Percentiles rank a stretch among this genome's conserved stretches.
These are phyloP conservation scores for Magallana angulata DNA, from an alignment of 1,140 invertebrate genomes.

Conservation along the genomic window DNA sequence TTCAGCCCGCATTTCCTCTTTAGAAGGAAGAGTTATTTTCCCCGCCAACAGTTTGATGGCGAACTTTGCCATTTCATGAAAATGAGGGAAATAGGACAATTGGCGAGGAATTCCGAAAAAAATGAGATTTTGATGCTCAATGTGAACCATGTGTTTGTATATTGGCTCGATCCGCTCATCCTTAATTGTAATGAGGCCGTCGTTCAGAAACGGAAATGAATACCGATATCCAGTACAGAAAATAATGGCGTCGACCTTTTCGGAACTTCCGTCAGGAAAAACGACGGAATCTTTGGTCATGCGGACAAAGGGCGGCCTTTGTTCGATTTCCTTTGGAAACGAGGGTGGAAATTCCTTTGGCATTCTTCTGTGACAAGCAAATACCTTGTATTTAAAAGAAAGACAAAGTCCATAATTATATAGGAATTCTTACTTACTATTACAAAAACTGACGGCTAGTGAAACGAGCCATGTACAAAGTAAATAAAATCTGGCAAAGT, in stretches of 20 bases:
- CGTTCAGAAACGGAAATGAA: conserved; percentile 34
- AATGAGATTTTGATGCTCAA: conserved; percentile 38
- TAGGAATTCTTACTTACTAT: no score
- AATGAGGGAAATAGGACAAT: conserved; percentile 30
- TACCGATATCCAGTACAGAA: conserved; percentile 48
- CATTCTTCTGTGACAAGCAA: conserved; percentile 17
- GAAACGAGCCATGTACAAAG: no score
- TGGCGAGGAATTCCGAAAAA: conserved; percentile 29
- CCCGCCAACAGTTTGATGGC: conserved; percentile 27
- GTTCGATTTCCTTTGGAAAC: conserved; percentile 34
- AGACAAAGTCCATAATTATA: no score
- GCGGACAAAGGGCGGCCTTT: conserved; percentile 7
- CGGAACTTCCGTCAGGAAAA: conserved; percentile 32
- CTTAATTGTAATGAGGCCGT: conserved; percentile 32
- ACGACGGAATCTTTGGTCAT: not conserved
- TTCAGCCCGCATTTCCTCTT: conserved; percentile 41
- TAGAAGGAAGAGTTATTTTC: not conserved
- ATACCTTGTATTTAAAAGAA: conserved; percentile 1
- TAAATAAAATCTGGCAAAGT: no score
- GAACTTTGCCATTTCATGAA: conserved; percentile 35
- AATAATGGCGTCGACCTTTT: conserved; percentile 31
- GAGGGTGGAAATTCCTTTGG: not conserved
- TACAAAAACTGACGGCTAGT: no score
- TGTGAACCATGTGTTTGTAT: conserved; percentile 48
- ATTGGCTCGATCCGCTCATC: conserved; percentile 41